Percentiles rank a stretch among this genome's conserved stretches.
Conservation (phyloP, 1,140 invertebrate genomes). For the Rhopalosiphum padi region DNA sequence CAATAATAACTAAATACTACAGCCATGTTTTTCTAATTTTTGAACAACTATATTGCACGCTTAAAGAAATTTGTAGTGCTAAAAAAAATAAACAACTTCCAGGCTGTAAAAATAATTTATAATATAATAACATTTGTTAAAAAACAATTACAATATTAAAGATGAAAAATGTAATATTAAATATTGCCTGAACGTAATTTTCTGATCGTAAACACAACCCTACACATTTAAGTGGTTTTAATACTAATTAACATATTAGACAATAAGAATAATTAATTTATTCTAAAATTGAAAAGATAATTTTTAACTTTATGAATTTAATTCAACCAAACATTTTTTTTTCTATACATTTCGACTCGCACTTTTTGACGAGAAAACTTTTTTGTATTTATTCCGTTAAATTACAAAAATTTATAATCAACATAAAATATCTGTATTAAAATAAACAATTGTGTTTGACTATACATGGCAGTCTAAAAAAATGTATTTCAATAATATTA, state of each 20-base stretch:
- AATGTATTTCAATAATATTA: neutral
- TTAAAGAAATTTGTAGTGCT: neutral
- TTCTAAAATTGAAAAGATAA: constrained; percentile 9
- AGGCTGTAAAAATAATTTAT: neutral
- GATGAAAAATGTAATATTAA: constrained; percentile 10
- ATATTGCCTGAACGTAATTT: neutral
- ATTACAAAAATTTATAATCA: neutral
- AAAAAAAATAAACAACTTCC: neutral
- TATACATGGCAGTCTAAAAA: neutral
- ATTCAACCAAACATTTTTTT: neutral
- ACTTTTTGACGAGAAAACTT: neutral
- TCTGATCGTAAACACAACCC: constrained; percentile 8
- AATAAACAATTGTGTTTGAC: neutral
- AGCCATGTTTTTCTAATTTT: neutral
- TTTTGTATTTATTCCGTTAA: neutral
- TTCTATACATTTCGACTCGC: constrained; percentile 1
- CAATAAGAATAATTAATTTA: constrained; percentile 27
- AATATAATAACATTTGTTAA: neutral
- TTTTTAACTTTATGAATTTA: constrained; percentile 14
- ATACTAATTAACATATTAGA: constrained; percentile 20
- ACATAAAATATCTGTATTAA: neutral
- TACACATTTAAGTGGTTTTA: neutral
- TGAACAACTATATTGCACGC: neutral
- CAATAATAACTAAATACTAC: constrained; percentile 2
- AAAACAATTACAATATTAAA: neutral